A percentile compares a stretch with the other conserved stretches of the same genome.
Conservation (phyloP, 2,113 vertebrate species). For the Pyrgilauda ruficollis region DNA sequence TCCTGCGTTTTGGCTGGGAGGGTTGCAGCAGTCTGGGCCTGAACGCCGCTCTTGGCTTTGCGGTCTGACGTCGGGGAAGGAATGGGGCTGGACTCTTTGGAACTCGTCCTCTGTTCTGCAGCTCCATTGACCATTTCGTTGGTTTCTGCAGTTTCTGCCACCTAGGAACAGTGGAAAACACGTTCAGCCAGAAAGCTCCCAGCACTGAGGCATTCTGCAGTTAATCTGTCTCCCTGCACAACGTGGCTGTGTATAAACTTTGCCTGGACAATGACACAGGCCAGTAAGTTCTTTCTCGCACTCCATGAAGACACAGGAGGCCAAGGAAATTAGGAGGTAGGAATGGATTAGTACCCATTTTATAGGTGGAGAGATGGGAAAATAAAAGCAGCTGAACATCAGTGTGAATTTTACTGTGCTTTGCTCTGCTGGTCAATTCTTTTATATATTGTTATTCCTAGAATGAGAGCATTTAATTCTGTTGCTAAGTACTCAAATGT, state of each 20-base stretch:
- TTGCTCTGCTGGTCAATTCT: conserved; percentile 70
- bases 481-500: conserved; percentile 58
- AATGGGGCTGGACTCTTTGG: conserved; percentile 89
- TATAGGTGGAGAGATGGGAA: conserved; percentile 31
- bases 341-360: conserved; percentile 79
- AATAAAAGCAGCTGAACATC: conserved; percentile 65
- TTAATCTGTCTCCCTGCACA: conserved; percentile 62
- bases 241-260: conserved; percentile 78
- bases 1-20: conserved; percentile 87
- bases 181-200: background rate
- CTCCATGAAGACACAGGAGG: conserved; percentile 73
- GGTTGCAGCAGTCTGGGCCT: conserved; percentile 84
- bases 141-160: conserved; percentile 80
- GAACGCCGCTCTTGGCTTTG: conserved; percentile 80
- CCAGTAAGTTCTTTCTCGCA: conserved; percentile 71
- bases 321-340: conserved; percentile 78
- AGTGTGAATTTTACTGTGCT: conserved; percentile 80
- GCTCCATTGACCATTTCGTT: conserved; percentile 89
- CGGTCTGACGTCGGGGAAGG: conserved; percentile 84
- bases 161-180: conserved; percentile 66
- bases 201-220: background rate
- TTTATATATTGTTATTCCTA: conserved; percentile 53
- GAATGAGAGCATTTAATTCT: conserved; percentile 44
- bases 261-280: conserved; percentile 73
- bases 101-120: conserved; percentile 85